Evolutionary conservation across 2,888 invertebrate species (phyloP).

Genomic region (Chloroclystis v-ata): DNA sequence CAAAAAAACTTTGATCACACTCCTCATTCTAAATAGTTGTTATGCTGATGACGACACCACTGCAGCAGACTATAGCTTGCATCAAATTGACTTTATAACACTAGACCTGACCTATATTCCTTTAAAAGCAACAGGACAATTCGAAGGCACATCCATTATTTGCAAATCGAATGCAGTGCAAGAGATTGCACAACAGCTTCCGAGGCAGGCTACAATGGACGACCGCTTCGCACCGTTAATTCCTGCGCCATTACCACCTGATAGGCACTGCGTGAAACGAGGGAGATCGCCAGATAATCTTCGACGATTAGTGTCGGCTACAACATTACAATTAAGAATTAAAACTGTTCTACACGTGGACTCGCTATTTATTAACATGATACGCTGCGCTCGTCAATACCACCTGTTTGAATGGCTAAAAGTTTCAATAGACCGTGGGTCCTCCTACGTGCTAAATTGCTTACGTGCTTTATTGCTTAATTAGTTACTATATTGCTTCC

Average conservation of each 20-base stretch:
- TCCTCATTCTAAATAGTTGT: too few relatives aligned
- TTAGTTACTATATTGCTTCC: too few relatives aligned
- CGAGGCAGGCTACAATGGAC: conserved; percentile 26
- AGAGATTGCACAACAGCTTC: conserved; percentile 20
- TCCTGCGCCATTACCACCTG: conserved; percentile 24
- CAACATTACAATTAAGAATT: too few relatives aligned
- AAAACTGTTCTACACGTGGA: too few relatives aligned
- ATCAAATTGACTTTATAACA: too few relatives aligned
- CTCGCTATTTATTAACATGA: too few relatives aligned
- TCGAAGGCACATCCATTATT: conserved; percentile 17
- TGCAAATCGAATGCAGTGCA: conserved; percentile 22
- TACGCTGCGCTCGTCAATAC: too few relatives aligned
- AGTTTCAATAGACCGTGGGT: too few relatives aligned
- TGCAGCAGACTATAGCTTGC: background rate
- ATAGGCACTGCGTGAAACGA: conserved; percentile 21
- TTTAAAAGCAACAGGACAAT: conserved; percentile 10
- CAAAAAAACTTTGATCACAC: too few relatives aligned
- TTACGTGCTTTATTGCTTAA: too few relatives aligned
- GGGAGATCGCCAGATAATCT: conserved; percentile 11
- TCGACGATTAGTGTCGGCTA: background rate
- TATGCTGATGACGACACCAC: background rate
- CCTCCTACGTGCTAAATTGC: too few relatives aligned
- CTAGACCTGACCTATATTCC: background rate
- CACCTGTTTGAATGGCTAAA: too few relatives aligned
- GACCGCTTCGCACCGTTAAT: conserved; percentile 33